These are phyloP conservation scores for Perccottus glenii DNA, from an alignment of 2,113 vertebrate genomes.

Conservation along the genomic window DNA sequence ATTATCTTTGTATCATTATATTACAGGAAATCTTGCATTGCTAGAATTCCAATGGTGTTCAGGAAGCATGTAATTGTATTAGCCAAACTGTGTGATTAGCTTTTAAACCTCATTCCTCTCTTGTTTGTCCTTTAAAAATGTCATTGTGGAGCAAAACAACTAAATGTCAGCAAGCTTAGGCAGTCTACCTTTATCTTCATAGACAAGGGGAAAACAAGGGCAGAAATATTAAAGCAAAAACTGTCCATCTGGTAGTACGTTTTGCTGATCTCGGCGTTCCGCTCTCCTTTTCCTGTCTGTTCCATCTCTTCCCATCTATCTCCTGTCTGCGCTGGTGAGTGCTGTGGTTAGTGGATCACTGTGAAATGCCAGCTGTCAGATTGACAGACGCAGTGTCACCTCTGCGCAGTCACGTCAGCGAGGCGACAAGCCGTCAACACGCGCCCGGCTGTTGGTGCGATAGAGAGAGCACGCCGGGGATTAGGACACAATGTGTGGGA, in stretches of 20 bases:
- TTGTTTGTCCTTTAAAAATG: slow-evolving; percentile 15
- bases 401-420: slow-evolving; percentile 54
- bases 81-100: slow-evolving; percentile 28
- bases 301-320: slow-evolving; percentile 27
- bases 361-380: slow-evolving; percentile 73
- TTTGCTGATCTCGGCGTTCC: slow-evolving; percentile 53
- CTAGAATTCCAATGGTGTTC: too few relatives aligned
- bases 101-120: slow-evolving; percentile 26
- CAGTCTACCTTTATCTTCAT: slow-evolving; percentile 41
- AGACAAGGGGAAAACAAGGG: slow-evolving; percentile 48
- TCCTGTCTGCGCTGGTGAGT: slow-evolving; percentile 34
- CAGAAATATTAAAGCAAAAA: slow-evolving; percentile 48
- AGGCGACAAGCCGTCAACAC: slow-evolving; percentile 58
- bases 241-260: slow-evolving; percentile 50
- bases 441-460: slow-evolving; percentile 28
- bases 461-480: neutral
- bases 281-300: slow-evolving; percentile 4
- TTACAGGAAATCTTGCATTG: too few relatives aligned
- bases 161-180: neutral
- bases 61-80: slow-evolving; percentile 18
- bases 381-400: slow-evolving; percentile 68
- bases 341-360: slow-evolving; percentile 49
- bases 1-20: too few relatives aligned
- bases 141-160: neutral
- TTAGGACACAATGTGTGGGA: slow-evolving; percentile 6